Conservation (phyloP, 2,888 invertebrate species). For the Meliscaeva auricollis region DNA sequence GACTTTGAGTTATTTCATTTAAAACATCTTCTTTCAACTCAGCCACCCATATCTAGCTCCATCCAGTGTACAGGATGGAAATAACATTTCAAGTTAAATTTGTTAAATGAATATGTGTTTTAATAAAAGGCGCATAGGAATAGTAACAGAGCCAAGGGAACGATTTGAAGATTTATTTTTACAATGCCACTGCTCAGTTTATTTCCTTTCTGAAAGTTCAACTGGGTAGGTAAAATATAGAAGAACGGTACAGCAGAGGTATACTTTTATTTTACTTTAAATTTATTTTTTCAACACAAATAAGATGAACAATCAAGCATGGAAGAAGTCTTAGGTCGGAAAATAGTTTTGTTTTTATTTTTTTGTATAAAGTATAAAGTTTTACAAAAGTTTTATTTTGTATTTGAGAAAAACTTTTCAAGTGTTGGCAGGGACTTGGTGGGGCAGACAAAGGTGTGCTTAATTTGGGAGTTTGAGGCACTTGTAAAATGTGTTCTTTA, state of each 20-base stretch:
- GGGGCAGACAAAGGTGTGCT: slow-evolving; percentile 6
- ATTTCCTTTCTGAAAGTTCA: slow-evolving; percentile 8
- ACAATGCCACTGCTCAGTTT: slow-evolving; percentile 5
- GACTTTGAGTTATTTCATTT: neutral
- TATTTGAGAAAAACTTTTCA: slow-evolving; percentile 10
- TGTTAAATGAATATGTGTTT: slow-evolving; percentile 11
- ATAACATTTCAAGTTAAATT: neutral
- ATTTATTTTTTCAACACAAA: neutral
- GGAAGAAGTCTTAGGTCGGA: neutral
- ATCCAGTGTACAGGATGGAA: neutral
- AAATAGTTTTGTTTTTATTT: slow-evolving; percentile 3
- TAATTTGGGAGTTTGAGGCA: neutral
- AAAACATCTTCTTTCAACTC: neutral
- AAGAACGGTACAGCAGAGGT: no score
- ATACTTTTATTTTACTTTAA: slow-evolving; percentile 1
- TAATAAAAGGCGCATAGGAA: neutral
- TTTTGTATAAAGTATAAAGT: neutral
- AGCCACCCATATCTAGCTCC: neutral
- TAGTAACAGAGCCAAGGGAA: neutral
- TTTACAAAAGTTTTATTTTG: slow-evolving; percentile 3
- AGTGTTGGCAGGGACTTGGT: neutral
- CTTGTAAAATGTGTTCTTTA: neutral
- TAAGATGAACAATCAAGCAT: slow-evolving; percentile 14
- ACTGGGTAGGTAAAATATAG: neutral
- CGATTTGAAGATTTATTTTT: neutral